Evolutionary conservation across 2,888 invertebrate genomes (phyloP), one percentile per base, ranked within the genome.

Genomic region (Campoplex capitator): DNA sequence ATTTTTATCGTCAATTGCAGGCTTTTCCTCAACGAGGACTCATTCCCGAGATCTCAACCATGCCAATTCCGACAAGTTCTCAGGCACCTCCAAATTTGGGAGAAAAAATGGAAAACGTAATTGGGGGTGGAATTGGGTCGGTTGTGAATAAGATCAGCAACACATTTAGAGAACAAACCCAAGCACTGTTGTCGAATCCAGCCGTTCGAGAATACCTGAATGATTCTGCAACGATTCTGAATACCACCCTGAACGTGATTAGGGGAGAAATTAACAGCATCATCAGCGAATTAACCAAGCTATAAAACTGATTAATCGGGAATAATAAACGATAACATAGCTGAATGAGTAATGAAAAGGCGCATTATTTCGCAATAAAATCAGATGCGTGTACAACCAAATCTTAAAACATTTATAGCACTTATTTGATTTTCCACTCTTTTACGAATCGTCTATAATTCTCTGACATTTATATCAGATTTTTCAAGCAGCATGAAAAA

Each of bases 11-110:
- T 48, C 32, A 7, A 68, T 79, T 83, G 23, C 73, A 65, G 76
- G 81, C 65, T 23, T 74, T 76, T 6, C 75, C 78, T 38, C 79
- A 87, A 78, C 65, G 82, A n/a, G 75, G 45, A 3, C 23, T 23
- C 23, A 23, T 23, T 23, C 23, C 23, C 23, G 7, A 84, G 86
- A 62, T n/a, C 35, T 45, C 35, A 4, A 16, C 73, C 1, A 80
- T 77, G 2, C 35, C 77, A 23, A 23, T 23, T 23, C 23, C 23
- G 23, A 23, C 23, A 23, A 23, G 23, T 23, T 23, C 23, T 23
- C 23, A 23, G 23, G 23, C 0, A 23, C 23, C 0, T 7, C 18
- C 2, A 85, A 81, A 16, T 65, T 77, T 45, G 13, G 0, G 11
- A 2, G 9, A 2, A 45, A 9, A 2, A 9, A 11, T 48, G 0